Percentiles rank a stretch among this genome's conserved stretches.
phyloP scores from a whole-genome alignment of 2,888 invertebrate species.

The Pegoplata infirma region DNA sequence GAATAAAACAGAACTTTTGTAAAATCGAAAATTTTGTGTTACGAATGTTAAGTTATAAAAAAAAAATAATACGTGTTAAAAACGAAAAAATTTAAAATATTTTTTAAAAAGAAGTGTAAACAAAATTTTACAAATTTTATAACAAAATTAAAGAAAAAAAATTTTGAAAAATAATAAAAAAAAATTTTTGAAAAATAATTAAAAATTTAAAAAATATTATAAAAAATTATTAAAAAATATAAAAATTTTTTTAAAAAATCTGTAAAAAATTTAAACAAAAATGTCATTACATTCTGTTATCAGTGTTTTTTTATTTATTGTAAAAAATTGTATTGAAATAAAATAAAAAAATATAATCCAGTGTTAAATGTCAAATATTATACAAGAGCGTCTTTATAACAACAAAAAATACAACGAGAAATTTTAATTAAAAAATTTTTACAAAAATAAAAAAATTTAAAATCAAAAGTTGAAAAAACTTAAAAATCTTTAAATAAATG shows the following conservation, averaged over 20 bases:
- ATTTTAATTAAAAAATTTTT: not conserved
- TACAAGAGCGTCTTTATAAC: not conserved
- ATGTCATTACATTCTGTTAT: conserved; percentile 43
- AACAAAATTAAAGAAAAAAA: too few relatives aligned
- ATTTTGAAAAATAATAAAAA: not conserved
- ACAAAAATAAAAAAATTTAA: conserved; percentile 5
- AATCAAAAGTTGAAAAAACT: too few relatives aligned
- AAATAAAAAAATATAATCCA: conserved; percentile 6
- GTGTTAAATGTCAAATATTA: conserved; percentile 50
- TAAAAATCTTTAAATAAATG: not conserved
- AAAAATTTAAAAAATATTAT: not conserved
- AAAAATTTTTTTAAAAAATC: conserved; percentile 1
- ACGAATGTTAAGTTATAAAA: conserved; percentile 8
- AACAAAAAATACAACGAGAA: conserved; percentile 14
- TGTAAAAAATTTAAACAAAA: conserved; percentile 5
- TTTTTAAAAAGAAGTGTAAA: too few relatives aligned
- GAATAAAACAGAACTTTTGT: conserved; percentile 39
- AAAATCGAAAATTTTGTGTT: conserved; percentile 35
- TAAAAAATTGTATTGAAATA: conserved; percentile 26
- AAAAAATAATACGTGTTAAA: not conserved
- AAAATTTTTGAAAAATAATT: conserved; percentile 8
- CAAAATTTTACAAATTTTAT: too few relatives aligned
- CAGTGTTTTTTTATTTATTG: conserved; percentile 23
- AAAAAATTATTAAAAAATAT: not conserved
- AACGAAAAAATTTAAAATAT: too few relatives aligned